Conservation (phyloP, 2,797 vertebrate species). For the Allobates femoralis region DNA sequence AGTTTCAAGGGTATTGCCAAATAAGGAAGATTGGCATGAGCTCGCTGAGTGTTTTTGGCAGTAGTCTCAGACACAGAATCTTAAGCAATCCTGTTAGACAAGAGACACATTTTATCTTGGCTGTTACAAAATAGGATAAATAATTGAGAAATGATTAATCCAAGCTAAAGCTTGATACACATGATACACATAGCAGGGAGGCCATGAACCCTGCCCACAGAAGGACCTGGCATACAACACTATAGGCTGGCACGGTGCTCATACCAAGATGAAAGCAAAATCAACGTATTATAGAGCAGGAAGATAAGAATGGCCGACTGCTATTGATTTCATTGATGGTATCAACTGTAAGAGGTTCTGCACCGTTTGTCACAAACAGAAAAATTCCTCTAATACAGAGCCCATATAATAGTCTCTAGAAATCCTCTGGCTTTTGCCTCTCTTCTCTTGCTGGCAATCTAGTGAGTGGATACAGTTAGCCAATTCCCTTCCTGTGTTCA, state of each 20-base stretch:
- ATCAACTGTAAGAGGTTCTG: too few relatives aligned
- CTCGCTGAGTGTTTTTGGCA: slow-evolving; percentile 10
- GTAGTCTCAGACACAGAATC: slow-evolving; percentile 18
- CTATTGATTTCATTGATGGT: too few relatives aligned
- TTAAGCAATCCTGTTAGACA: slow-evolving; percentile 37
- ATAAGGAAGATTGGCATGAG: slow-evolving; percentile 36
- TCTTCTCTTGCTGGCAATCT: too few relatives aligned
- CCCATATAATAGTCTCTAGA: too few relatives aligned
- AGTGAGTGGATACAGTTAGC: too few relatives aligned
- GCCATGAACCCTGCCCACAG: slow-evolving; percentile 21
- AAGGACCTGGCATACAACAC: slow-evolving; percentile 14
- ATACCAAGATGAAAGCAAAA: slow-evolving; percentile 7
- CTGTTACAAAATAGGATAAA: background rate
- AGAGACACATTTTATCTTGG: slow-evolving; percentile 32
- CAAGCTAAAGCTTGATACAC: slow-evolving; percentile 5
- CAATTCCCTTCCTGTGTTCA: too few relatives aligned
- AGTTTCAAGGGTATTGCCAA: slow-evolving; percentile 22
- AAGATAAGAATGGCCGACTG: background rate
- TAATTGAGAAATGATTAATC: slow-evolving; percentile 44
- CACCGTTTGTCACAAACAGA: too few relatives aligned
- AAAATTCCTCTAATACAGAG: too few relatives aligned
- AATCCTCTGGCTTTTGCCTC: too few relatives aligned
- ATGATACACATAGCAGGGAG: slow-evolving; percentile 2
- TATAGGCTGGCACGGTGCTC: background rate
- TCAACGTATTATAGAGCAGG: background rate